Percentiles rank a stretch among this genome's conserved stretches.
Evolutionary conservation across 2,888 invertebrate genomes (phyloP).

Genomic region (Rhogogaster chlorosoma): DNA sequence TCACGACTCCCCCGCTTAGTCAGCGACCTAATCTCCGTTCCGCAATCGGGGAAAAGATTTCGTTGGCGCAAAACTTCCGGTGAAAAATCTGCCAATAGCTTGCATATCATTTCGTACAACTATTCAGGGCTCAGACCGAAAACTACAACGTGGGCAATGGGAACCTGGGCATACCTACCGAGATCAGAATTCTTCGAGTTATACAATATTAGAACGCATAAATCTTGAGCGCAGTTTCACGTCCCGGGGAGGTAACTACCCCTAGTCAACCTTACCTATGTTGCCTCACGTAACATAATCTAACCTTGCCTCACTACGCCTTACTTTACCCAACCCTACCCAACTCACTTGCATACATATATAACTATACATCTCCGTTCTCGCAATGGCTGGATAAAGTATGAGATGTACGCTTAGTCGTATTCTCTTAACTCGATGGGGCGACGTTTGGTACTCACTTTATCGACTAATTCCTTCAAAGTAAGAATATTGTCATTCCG

Average conservation of each 20-base stretch:
- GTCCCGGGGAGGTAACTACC: not conserved
- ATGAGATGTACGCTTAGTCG: conserved; percentile 7
- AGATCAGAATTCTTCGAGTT: not conserved
- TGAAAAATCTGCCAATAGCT: not conserved
- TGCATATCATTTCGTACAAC: not conserved
- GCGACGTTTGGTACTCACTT: conserved; percentile 5
- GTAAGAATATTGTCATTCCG: conserved; percentile 7
- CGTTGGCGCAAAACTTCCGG: not conserved
- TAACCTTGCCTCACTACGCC: conserved; percentile 10
- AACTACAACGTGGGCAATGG: not conserved
- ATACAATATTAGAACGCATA: conserved; percentile 20
- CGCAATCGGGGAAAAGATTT: not conserved
- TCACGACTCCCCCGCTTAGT: too few species aligned
- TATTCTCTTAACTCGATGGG: conserved; percentile 15
- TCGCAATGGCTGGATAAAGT: not conserved
- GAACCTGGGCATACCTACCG: not conserved
- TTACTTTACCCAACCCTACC: not conserved
- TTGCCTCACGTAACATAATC: conserved; percentile 20
- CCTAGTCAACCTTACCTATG: conserved; percentile 23
- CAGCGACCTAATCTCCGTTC: not conserved
- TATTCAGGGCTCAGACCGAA: not conserved
- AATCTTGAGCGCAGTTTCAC: conserved; percentile 5
- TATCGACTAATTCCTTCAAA: not conserved
- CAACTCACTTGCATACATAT: not conserved
- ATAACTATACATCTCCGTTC: not conserved